A percentile compares a stretch with the other conserved stretches of the same genome.
Evolutionary conservation across 2,113 vertebrate species (phyloP).

Genomic region (Campylomormyrus numenius): DNA sequence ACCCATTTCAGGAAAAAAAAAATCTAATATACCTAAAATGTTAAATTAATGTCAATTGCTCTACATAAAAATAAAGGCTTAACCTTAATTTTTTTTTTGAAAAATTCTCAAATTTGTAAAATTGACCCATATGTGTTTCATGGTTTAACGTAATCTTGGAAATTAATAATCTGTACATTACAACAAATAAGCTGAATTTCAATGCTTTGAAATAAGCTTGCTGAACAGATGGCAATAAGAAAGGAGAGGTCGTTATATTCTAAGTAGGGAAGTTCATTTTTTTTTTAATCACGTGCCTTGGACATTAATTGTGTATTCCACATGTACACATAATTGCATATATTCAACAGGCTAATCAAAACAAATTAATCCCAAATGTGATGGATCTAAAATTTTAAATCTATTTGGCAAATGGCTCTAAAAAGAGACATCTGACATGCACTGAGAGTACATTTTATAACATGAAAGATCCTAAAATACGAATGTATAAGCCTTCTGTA

Average conservation of each 20-base stretch:
- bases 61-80: neutral
- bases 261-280: too few species aligned
- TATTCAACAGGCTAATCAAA: neutral
- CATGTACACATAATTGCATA: neutral
- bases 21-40: too few species aligned
- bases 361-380: neutral
- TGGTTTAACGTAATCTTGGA: neutral
- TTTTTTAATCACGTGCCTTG: neutral
- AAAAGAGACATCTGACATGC: neutral
- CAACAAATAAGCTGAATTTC: neutral
- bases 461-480: neutral
- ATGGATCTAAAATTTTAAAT: neutral
- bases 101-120: neutral
- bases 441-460: neutral
- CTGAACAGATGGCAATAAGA: neutral
- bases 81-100: too few species aligned
- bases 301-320: neutral
- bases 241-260: neutral
- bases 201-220: neutral
- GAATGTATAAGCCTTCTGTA: neutral
- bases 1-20: too few species aligned
- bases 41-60: neutral
- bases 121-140: neutral
- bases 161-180: too few species aligned
- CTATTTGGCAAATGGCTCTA: neutral